Percentiles rank a stretch among this genome's conserved stretches.
phyloP scores from a whole-genome alignment of 2,113 vertebrate species.

The Mastomys coucha region DNA sequence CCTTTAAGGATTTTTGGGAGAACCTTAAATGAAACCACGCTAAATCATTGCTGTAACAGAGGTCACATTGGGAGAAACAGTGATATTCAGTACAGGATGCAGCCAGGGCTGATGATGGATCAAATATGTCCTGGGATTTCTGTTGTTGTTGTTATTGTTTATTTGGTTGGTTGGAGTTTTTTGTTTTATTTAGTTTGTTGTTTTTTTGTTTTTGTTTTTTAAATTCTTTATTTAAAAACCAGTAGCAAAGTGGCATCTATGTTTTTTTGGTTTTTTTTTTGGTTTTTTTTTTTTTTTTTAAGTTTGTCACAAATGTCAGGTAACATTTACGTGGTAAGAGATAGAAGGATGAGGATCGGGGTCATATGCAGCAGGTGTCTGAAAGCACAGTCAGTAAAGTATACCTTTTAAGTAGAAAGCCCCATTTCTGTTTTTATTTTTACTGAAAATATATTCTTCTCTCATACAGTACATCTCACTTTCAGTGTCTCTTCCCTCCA shows the following conservation, averaged over 20 bases:
- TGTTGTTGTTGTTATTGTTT: too few relatives aligned
- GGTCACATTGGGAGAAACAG: not conserved
- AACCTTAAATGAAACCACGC: not conserved
- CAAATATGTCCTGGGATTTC: not conserved
- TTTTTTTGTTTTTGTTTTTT: not conserved
- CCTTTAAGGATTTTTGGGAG: not conserved
- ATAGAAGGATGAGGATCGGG: accelerated
- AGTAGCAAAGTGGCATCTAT: not conserved
- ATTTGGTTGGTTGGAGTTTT: too few relatives aligned
- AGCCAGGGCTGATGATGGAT: not conserved
- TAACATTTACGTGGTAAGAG: not conserved
- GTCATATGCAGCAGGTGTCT: not conserved
- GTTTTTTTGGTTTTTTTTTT: too few relatives aligned
- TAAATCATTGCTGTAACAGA: not conserved
- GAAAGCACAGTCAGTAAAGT: not conserved
- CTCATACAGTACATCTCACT: not conserved
- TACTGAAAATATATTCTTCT: not conserved
- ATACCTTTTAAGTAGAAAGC: not conserved
- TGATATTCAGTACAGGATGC: not conserved
- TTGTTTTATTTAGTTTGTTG: too few relatives aligned
- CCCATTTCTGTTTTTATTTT: not conserved
- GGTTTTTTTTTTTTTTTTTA: not conserved
- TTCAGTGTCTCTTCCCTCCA: not conserved
- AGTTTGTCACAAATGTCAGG: not conserved
- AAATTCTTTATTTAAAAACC: not conserved